These are phyloP conservation scores for Ceryle rudis DNA, from an alignment of 2,797 vertebrate species.

Conservation along the genomic window DNA sequence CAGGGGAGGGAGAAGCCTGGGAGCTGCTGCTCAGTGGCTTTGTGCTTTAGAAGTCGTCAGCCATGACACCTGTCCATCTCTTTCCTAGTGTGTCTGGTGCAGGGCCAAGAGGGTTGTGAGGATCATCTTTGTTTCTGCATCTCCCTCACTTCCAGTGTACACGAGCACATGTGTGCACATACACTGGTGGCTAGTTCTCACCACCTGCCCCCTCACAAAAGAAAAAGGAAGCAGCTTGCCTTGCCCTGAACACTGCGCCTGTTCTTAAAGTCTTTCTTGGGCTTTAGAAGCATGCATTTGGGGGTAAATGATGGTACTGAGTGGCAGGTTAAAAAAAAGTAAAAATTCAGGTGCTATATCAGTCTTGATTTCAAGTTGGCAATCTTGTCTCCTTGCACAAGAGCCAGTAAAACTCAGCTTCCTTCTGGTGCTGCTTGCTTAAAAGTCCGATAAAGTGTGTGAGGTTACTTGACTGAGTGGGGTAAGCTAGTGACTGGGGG, in stretches of 20 bases:
- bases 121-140: not conserved
- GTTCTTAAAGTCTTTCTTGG: not conserved
- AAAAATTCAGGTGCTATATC: not conserved
- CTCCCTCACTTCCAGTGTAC: not conserved
- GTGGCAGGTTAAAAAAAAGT: not conserved
- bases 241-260: fast-evolving
- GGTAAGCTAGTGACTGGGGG: not conserved
- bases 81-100: not conserved
- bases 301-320: not conserved
- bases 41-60: not conserved
- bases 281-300: not conserved
- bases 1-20: not conserved
- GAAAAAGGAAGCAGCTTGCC: not conserved
- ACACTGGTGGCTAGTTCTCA: not conserved
- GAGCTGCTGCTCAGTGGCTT: fast-evolving
- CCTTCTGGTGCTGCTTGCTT: not conserved
- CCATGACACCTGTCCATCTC: fast-evolving
- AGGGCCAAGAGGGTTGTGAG: not conserved
- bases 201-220: fast-evolving
- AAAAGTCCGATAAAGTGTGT: fast-evolving
- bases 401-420: not conserved
- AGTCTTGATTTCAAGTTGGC: not conserved
- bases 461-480: not conserved
- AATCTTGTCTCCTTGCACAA: not conserved
- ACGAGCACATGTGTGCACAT: fast-evolving